Evolutionary conservation across 37 sponge, comb jelly and placozoan species (phyloP), one percentile per base, ranked within the genome.

Genomic region (Oopsacas minuta): DNA sequence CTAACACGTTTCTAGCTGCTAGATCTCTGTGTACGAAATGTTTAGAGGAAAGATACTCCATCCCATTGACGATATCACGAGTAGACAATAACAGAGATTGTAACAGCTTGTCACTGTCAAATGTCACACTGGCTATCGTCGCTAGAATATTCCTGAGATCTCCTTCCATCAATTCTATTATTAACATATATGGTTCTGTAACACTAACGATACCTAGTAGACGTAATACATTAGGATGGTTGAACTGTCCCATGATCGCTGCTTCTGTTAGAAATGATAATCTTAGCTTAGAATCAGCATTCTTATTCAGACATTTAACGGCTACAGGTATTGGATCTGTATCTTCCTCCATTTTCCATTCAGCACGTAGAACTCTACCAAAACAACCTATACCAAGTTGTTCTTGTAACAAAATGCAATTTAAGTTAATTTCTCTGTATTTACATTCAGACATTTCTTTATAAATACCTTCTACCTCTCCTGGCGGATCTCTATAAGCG

Each of bases 1-100:
- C 75, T 34, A 61, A n/a, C 75, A 61, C 75, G 28, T 61, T 61
- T 34, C 75, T 61, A 61, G 22, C 75, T 25, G 75, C 75, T 34
- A 61, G 30, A 34, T 61, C 75, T 61, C 75, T 61, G 75, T 61
- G 75, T 34, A 61, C 75, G 75, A 61, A 61, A 61, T 12, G 75
- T 34, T 61, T 61, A 3, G 75, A 61, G 30, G 75, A 3, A 34
- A 61, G 75, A 61, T 61, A 61, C 28, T 61, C 75, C 75, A 61
- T 61, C 22, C 75, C 75, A n/a, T 34, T 32, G 75, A 61, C 75
- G 22, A 61, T 12, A 5, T 61, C 75, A 10, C 30, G 20, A 3
- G 75, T 61, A 5, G 17, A 61, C 1, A 7, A 32, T 5, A 61
- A n/a, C 30, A 61, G 30, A n/a, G 17, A 61, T 7, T 5, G 20